Evolutionary conservation across 2,888 invertebrate species (phyloP).

Genomic region (Heliconius aoede): DNA sequence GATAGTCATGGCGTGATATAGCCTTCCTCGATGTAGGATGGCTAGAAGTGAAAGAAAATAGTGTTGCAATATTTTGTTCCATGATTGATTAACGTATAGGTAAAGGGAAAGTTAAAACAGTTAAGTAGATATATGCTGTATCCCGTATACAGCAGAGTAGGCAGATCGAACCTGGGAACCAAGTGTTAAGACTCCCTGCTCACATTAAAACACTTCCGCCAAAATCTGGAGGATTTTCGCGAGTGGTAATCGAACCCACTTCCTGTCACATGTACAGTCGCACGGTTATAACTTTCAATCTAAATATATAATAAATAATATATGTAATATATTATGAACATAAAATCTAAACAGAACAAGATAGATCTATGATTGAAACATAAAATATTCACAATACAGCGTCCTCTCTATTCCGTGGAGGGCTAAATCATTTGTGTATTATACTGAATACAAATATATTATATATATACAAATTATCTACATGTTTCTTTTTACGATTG

Average conservation of each 20-base stretch:
- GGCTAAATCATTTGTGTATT: slow-evolving; percentile 5
- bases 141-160: no score
- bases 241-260: no score
- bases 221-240: neutral
- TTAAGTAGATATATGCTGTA: no score
- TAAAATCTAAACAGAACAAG: neutral
- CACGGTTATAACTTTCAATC: no score
- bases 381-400: slow-evolving; percentile 18
- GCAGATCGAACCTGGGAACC: no score
- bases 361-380: slow-evolving; percentile 26
- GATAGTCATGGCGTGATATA: no score
- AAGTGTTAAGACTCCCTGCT: no score
- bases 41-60: no score
- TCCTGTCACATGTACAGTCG: no score
- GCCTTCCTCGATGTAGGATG: no score
- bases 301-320: neutral
- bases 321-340: neutral
- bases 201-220: neutral
- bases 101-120: no score
- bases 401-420: neutral
- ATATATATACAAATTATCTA: slow-evolving; percentile 5
- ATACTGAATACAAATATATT: slow-evolving; percentile 9
- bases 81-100: neutral
- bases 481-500: neutral
- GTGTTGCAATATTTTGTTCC: neutral